phyloP scores from a whole-genome alignment of 2,888 invertebrate genomes.

The Callosobruchus maculatus region DNA sequence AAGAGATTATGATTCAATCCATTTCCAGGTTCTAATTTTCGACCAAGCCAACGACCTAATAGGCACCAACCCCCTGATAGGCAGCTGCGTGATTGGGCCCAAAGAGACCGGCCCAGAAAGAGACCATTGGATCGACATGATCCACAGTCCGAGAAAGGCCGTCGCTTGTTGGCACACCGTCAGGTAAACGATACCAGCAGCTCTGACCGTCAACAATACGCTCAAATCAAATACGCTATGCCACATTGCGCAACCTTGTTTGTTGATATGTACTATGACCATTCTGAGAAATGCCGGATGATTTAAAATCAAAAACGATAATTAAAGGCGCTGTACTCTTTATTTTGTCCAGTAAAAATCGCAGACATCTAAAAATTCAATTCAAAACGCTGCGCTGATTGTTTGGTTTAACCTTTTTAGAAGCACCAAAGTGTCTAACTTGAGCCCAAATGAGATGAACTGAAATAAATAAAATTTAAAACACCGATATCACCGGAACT shows the following conservation, averaged over 20 bases:
- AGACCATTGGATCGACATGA: constrained; percentile 88
- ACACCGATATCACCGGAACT: too few relatives aligned
- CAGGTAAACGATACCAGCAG: constrained; percentile 25
- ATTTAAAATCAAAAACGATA: too few relatives aligned
- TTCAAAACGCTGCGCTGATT: too few relatives aligned
- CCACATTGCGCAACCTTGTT: background rate
- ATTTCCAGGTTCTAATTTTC: constrained; percentile 54
- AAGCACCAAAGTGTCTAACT: too few relatives aligned
- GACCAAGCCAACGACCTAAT: constrained; percentile 62
- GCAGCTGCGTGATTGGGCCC: constrained; percentile 72
- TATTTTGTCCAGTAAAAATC: too few relatives aligned
- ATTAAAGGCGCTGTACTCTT: too few relatives aligned
- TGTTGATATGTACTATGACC: constrained; percentile 3
- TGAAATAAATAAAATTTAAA: too few relatives aligned
- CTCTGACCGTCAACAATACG: constrained; percentile 7
- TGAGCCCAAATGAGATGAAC: too few relatives aligned
- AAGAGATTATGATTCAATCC: too few relatives aligned
- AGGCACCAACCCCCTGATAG: constrained; percentile 60
- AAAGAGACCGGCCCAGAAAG: constrained; percentile 65
- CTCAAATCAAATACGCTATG: constrained; percentile 15
- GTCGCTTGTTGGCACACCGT: constrained; percentile 81
- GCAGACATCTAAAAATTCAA: too few relatives aligned
- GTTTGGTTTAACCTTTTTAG: too few relatives aligned
- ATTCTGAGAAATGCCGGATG: too few relatives aligned
- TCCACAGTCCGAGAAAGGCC: constrained; percentile 80